Evolutionary conservation across 2,797 vertebrate species (phyloP), one percentile per base, ranked within the genome.

Genomic region (Sebastes iracundus): DNA sequence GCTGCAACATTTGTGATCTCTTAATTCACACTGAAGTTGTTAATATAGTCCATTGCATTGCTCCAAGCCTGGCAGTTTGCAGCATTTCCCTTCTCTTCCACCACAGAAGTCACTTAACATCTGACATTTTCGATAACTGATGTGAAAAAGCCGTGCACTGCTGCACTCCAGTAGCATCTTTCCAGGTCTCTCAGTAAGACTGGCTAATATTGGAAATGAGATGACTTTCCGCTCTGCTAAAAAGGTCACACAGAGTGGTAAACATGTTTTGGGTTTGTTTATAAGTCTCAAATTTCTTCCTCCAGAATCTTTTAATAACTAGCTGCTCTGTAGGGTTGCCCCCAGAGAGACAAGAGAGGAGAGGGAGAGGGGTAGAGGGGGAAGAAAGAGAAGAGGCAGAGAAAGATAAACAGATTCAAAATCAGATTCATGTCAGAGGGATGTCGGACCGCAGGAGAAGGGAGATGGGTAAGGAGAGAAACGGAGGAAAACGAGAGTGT

Each of bases 231-330:
- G 30, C 61, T 77, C 25, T 53, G 69, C 72, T 83, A 38, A 77
- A 92, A 90, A 86, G 87, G 87, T 88, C 89, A 89, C 62, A 72
- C 61, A 71, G 75, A 75, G 71, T 76, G 63, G 73, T 72, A 87
- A 90, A 87, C 80, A 84, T 79, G 76, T 85, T 89, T 88, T 80
- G 68, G 65, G 58, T 81, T 88, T 85, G 71, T 86, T 88, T 88
- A 88, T 88, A 87, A 85, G 82, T 82, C 62, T 86, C 76, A 86
- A 81, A 87, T 87, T 92, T 88, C 84, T 87, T 92, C 73, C 77
- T 72, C 76, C 59, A 59, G 84, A 88, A 90, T 79, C 55, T 81
- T 91, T 86, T 85, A 90, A 86, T 88, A 82, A 79, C 72, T 82
- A 53, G 75, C 59, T 85, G 81, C 81, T 81, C 67, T 59, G n/a